Base-by-base conservation (phyloP, 2,888 invertebrate genomes). In the Cephus sareptanus region DNA sequence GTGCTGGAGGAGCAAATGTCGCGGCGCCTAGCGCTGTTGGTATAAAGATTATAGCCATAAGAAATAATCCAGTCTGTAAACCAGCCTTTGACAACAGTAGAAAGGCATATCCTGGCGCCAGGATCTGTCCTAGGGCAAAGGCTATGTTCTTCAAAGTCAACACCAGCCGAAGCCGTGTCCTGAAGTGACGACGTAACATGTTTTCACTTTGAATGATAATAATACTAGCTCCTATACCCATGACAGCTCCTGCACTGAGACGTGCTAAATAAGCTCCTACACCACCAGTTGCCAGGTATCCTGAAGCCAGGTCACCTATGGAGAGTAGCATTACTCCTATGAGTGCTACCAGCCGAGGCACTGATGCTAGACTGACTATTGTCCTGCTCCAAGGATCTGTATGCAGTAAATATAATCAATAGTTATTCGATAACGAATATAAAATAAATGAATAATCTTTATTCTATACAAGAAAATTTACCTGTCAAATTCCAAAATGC, bases 351-450 rank as follows among this genome's bases (percentile, higher is more conserved):
- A 89, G 68, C 31, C 89, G 84, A 9, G 90, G 90, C 9, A 85
- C 79, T 23, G 88, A 82, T 11, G 90, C 87, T 77, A 90, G 79
- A 34, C 81, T 93, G 81, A 94, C 93, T 76, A 95, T 90, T 13
- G 92, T 92, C 75, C 93, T 90, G 81, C 94, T 93, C 93, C 94
- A 94, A 9, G 95, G 94, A 88, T 95, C 95, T 91, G 92, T 83
- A 88, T 86, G 40, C 40, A 76, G 9, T 77, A 73, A 35, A 68
- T 73, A 56, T 34, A 23, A 69, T 30, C 31, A 71, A 79, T 23
- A 23, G 37, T 68, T 70, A n/a, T 1, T 73, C 23, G 73, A 30
- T 75, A 73, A 73, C 13, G 1, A 69, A 33, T n/a, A 34, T 70
- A 34, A 40, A 75, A n/a, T 9, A 34, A n/a, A 37, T 31, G 11